Evolutionary conservation across 2,888 invertebrate species (phyloP).

Genomic region (Cheilosia impressa): DNA sequence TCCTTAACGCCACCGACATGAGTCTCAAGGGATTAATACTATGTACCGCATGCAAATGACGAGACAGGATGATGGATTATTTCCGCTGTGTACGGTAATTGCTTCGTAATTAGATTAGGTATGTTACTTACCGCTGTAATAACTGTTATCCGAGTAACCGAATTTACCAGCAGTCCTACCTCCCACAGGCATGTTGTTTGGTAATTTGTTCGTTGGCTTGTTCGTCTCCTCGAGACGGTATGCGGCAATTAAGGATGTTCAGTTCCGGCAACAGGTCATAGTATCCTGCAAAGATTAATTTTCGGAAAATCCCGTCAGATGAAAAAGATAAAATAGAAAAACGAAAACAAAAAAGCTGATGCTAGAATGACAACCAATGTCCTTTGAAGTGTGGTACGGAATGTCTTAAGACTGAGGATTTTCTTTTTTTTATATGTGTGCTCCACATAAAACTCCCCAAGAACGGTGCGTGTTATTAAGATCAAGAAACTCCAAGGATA

Average conservation of each 20-base stretch:
- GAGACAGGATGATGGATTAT: conserved; percentile 26
- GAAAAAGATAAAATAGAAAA: conserved; percentile 30
- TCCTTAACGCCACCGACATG: neutral
- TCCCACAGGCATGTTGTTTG: conserved; percentile 85
- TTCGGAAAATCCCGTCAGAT: neutral
- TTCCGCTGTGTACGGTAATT: conserved; percentile 38
- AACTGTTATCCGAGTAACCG: conserved; percentile 90
- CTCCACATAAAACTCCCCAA: neutral
- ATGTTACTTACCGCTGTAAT: conserved; percentile 87
- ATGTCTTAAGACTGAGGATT: neutral
- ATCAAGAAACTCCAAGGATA: conserved; percentile 26
- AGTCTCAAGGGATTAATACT: neutral
- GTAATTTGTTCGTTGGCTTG: conserved; percentile 17
- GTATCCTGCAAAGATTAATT: conserved; percentile 57
- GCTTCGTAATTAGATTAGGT: conserved; percentile 45
- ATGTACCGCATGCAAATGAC: neutral
- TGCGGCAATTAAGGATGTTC: neutral
- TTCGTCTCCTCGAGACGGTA: neutral
- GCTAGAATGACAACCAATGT: neutral
- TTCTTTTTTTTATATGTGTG: neutral
- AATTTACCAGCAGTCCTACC: conserved; percentile 92
- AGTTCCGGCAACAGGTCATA: conserved; percentile 56
- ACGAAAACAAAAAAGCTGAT: neutral
- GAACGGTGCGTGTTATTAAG: conserved; percentile 27
- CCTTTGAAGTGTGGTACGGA: conserved; percentile 10